phyloP scores from a whole-genome alignment of 2,888 invertebrate genomes.

The Tyria jacobaeae region DNA sequence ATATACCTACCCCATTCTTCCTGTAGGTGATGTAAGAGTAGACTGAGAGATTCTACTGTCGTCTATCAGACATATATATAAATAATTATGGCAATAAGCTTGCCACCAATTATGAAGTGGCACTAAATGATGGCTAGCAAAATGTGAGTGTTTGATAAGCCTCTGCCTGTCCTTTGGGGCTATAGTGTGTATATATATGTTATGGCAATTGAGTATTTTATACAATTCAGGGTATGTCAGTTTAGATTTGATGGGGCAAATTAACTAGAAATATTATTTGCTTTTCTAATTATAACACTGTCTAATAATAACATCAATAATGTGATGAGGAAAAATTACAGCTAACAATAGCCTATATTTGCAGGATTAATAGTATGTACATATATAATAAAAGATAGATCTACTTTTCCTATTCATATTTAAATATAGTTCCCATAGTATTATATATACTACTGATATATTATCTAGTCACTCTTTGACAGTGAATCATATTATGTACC shows the following conservation, averaged over 20 bases:
- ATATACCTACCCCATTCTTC: too few species aligned
- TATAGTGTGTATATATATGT: too few species aligned
- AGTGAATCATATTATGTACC: conserved; percentile 1
- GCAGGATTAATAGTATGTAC: not conserved
- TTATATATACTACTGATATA: not conserved
- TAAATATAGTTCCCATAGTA: not conserved
- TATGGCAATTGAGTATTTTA: too few species aligned
- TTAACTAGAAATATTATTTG: not conserved
- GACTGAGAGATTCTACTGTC: too few species aligned
- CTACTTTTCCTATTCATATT: conserved; percentile 3
- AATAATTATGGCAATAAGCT: too few species aligned
- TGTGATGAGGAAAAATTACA: not conserved
- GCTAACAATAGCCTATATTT: not conserved
- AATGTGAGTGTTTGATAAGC: too few species aligned
- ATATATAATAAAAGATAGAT: not conserved
- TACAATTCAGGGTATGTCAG: not conserved
- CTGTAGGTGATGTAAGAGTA: too few species aligned
- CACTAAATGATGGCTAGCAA: too few species aligned
- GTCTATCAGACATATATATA: too few species aligned
- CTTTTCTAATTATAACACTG: not conserved
- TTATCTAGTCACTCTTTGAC: conserved; percentile 4
- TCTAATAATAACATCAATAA: not conserved
- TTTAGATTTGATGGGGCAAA: not conserved
- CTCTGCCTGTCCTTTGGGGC: too few species aligned
- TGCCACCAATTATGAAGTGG: too few species aligned